phyloP scores from a whole-genome alignment of 2,113 vertebrate species.

The Solea senegalensis region DNA sequence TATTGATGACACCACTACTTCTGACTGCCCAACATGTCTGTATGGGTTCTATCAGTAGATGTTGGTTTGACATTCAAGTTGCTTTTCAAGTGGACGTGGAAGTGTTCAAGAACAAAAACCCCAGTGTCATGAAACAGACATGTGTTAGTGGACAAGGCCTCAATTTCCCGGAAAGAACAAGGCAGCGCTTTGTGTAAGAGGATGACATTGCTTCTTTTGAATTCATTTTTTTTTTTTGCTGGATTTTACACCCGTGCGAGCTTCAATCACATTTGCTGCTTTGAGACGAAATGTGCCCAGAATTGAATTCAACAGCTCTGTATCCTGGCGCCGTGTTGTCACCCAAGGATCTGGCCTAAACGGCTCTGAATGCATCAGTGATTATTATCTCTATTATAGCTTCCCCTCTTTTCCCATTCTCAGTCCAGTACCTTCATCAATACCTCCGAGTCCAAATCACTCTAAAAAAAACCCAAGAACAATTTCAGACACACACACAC shows the following conservation, averaged over 20 bases:
- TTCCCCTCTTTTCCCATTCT: conserved; percentile 9
- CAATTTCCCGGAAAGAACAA: neutral
- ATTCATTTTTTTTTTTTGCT: conserved; percentile 43
- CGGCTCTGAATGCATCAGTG: conserved; percentile 24
- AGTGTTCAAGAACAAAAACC: neutral
- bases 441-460: neutral
- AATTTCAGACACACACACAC: too few species aligned
- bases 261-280: conserved; percentile 38
- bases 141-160: neutral
- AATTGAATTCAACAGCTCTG: conserved; percentile 18
- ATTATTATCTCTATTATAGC: conserved; percentile 18
- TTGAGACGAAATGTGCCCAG: conserved; percentile 24
- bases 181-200: conserved; percentile 10
- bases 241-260: conserved; percentile 36
- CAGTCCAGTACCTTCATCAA: conserved; percentile 9
- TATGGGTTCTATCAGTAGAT: neutral
- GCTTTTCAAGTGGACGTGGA: too few species aligned
- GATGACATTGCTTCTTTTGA: conserved; percentile 39
- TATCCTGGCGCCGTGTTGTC: neutral
- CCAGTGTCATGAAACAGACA: neutral
- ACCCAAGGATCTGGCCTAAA: neutral
- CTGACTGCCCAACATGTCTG: neutral
- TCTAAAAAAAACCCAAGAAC: too few species aligned
- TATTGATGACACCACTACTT: neutral
- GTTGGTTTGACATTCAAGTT: neutral